Base-by-base conservation (phyloP, 2,797 vertebrate species). In the Natrix natrix region DNA sequence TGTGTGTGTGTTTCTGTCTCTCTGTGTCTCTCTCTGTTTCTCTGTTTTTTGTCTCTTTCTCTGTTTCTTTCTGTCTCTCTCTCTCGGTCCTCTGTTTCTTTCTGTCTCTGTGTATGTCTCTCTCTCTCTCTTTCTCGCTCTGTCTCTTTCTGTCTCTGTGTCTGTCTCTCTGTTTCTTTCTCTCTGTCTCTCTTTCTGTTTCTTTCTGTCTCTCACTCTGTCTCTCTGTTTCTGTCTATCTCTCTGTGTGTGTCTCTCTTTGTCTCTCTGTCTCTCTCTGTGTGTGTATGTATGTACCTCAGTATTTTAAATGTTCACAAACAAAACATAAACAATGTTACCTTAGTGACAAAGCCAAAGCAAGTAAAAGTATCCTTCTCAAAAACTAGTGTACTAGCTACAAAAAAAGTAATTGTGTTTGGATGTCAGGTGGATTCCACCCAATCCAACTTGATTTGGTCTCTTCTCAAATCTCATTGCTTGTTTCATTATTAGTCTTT, bases 401-500 rank as follows among this genome's bases (percentile, higher is more conserved):
- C 52, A 88, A 88, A 37, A 88, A 32, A 17, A 0, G 10, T 88
- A 52, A 28, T 20, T 59, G 8, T n/a, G 32, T 32, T 57, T 32
- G 28, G 28, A 16, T n/a, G 86, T 32, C 86, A 32, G 55, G n/a
- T 24, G 22, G 5, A 32, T 37, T 59, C 57, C 32, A 37, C 32
- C 37, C 37, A 37, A 37, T 60, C 59, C 24, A 63, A 66, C 43
- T 12, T 74, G 5, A 90, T 66, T 52, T 66, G 61, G 89, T 63
- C 43, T 11, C 60, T 90, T 55, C 32, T 6, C 93, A 0, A 1
- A 37, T 12, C 1, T 87, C 26, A 56, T 6, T n/a, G 94, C 88
- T 69, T 59, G 91, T 90, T 93, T n/a, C 48, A 3, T 8, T 89
- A 3, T 8, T 89, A 92, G 92, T 91, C 87, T 66, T 48, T n/a